These are phyloP conservation scores for Melipona beecheii DNA, from an alignment of 2,888 invertebrate species.

Conservation along the genomic window DNA sequence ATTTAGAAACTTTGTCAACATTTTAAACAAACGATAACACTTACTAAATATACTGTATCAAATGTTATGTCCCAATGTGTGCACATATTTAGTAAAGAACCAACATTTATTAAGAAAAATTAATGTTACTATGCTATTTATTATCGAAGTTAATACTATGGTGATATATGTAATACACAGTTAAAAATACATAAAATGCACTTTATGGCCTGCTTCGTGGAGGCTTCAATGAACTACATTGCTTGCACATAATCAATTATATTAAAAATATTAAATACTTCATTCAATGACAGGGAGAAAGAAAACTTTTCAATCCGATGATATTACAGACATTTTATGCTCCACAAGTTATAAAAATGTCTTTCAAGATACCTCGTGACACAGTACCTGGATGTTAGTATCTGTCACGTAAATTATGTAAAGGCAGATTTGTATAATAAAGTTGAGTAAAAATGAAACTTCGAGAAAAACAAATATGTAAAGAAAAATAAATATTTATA, in stretches of 20 bases:
- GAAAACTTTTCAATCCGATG: slow-evolving; percentile 16
- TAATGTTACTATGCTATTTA: slow-evolving; percentile 81
- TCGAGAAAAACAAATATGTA: slow-evolving; percentile 51
- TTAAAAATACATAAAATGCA: slow-evolving; percentile 69
- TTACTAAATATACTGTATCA: slow-evolving; percentile 68
- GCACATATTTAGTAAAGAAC: slow-evolving; percentile 74
- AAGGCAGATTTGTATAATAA: slow-evolving; percentile 66
- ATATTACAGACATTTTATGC: slow-evolving; percentile 53
- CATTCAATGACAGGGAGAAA: slow-evolving; percentile 22
- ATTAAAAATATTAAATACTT: slow-evolving; percentile 51
- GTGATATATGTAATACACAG: slow-evolving; percentile 71
- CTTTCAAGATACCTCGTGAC: slow-evolving; percentile 69
- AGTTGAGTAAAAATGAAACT: slow-evolving; percentile 55
- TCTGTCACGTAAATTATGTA: slow-evolving; percentile 61
- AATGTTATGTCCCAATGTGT: slow-evolving; percentile 69
- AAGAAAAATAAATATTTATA: slow-evolving; percentile 63
- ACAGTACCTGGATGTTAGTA: slow-evolving; percentile 67
- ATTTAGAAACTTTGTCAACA: slow-evolving; percentile 80
- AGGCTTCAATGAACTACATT: slow-evolving; percentile 63
- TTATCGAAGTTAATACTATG: slow-evolving; percentile 75
- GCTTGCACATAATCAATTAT: slow-evolving; percentile 71
- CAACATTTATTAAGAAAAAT: slow-evolving; percentile 74
- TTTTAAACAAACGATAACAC: slow-evolving; percentile 83
- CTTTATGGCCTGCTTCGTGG: slow-evolving; percentile 73
- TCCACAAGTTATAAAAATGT: slow-evolving; percentile 56